A percentile compares a stretch with the other conserved stretches of the same genome.
phyloP scores from a whole-genome alignment of 2,888 invertebrate species.

The Apotomis betuletana region DNA sequence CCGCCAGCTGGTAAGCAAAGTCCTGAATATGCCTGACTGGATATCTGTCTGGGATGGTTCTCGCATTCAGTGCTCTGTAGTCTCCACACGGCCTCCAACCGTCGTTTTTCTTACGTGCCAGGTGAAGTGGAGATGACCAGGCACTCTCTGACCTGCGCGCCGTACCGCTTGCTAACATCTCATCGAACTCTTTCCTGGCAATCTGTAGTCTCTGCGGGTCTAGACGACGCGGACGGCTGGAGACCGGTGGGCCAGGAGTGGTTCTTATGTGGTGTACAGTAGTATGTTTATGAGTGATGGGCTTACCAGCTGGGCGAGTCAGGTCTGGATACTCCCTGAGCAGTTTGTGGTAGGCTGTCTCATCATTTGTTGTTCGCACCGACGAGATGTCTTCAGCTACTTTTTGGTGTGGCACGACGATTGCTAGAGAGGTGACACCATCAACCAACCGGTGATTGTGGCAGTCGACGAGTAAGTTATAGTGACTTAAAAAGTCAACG shows the following conservation, averaged over 20 bases:
- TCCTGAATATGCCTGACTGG: constrained; percentile 38
- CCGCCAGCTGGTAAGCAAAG: constrained; percentile 29
- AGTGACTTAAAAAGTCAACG: constrained; percentile 10
- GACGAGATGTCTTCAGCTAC: not conserved
- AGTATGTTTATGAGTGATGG: constrained; percentile 40
- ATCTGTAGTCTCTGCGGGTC: constrained; percentile 40
- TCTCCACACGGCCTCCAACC: constrained; percentile 11
- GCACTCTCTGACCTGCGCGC: constrained; percentile 43
- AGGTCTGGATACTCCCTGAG: constrained; percentile 7
- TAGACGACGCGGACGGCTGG: constrained; percentile 42
- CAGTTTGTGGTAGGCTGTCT: not conserved
- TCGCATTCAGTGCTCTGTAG: constrained; percentile 21
- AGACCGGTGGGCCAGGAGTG: constrained; percentile 45
- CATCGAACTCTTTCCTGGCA: constrained; percentile 44
- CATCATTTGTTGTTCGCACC: not conserved
- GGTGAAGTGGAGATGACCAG: constrained; percentile 47
- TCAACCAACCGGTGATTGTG: constrained; percentile 1
- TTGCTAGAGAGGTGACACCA: not conserved
- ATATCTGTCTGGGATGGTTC: constrained; percentile 37
- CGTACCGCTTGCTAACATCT: constrained; percentile 40
- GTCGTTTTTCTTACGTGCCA: constrained; percentile 10
- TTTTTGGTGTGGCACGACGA: not conserved
- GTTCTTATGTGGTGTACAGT: constrained; percentile 46
- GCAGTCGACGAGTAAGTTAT: constrained; percentile 3
- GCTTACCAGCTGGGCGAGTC: constrained; percentile 13